Base-by-base conservation (phyloP, 2,113 vertebrate species). In the Marmota monax region DNA sequence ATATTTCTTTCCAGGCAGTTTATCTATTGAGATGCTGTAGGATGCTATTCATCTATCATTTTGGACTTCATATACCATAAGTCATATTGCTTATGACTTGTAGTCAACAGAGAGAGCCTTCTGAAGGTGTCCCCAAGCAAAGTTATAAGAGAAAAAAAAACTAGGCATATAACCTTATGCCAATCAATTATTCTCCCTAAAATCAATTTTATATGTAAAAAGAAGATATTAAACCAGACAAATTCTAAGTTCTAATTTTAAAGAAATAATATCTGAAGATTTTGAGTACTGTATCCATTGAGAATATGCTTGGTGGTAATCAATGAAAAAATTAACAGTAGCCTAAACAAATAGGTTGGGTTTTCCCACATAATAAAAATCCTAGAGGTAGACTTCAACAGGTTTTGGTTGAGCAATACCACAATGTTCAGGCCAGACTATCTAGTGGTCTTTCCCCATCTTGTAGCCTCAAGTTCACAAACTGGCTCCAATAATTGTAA, bases 1-100 rank as follows among this genome's bases (percentile, higher is more conserved):
- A 65, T 70, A 84, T 58, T 95, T 95, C 90, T 95, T 74, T 51
- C 80, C 78, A 85, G 73, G 34, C 82, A 92, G 72, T 80, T 72
- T 84, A 92, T 84, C 84, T 90, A 17, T 0, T 78, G 87, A 93
- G 77, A 88, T 65, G 56, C 34, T 74, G 4, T 42, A 74, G 32
- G 45, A 39, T 92, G 58, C 25, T 58, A 67, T 58, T 20, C 79
- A 93, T 90, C 48, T 80, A 32, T 92, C 84, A 89, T 22, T 70
- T 63, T 82, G 53, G 39, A 74, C 51, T n/a, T 95, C 29, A 61
- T 65, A 56, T 25, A 29, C 61, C 65, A 48, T 37, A 78, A 61
- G 8, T 58, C 58, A 82, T 58, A 61, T 27, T 20, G 56, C 65
- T 95, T 87, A 90, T 23, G 39, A 84, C 58, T 84, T n/a, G 2